Evolutionary conservation across 2,113 vertebrate species (phyloP).

Genomic region (Phaetusa simplex): DNA sequence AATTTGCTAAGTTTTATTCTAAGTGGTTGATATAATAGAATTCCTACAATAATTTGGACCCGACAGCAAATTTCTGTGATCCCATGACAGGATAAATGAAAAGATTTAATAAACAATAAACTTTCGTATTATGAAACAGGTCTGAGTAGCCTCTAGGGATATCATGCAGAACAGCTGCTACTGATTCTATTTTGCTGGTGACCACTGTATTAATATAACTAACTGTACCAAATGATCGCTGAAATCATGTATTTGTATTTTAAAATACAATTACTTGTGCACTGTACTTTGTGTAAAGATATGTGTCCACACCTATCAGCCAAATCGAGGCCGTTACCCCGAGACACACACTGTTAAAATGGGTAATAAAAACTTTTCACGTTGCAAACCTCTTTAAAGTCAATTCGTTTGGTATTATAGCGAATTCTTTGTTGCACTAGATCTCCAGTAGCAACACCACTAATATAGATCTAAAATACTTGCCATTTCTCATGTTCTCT

Average conservation of each 20-base stretch:
- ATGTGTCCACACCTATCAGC: not conserved
- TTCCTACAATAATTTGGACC: not conserved
- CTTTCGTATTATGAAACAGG: not conserved
- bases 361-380: not conserved
- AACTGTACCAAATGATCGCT: not conserved
- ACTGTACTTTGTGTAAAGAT: not conserved
- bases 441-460: not conserved
- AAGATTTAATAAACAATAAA: not conserved
- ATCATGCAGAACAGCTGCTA: not conserved
- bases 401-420: not conserved
- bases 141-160: not conserved
- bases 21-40: not conserved
- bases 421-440: not conserved
- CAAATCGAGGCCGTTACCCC: not conserved
- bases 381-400: not conserved
- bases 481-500: not conserved
- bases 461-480: not conserved
- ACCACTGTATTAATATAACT: not conserved
- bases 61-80: not conserved
- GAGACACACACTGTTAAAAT: not conserved
- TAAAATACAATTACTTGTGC: not conserved
- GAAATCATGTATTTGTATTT: not conserved
- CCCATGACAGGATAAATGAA: not conserved
- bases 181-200: not conserved
- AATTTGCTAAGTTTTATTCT: not conserved